Evolutionary conservation across 2,797 vertebrate species (phyloP).

Genomic region (Enoplosus armatus): DNA sequence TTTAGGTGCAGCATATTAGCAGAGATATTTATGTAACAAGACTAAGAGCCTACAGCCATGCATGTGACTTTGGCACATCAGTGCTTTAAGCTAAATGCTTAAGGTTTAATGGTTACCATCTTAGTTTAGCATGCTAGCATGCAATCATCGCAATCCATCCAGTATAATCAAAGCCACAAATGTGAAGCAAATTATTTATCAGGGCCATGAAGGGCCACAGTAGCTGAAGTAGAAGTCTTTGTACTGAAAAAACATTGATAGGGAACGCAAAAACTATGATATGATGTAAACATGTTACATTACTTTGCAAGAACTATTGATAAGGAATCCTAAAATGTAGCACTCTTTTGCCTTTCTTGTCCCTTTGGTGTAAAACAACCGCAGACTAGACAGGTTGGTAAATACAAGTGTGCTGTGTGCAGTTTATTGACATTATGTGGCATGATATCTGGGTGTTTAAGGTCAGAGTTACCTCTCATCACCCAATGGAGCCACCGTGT

Average conservation of each 20-base stretch:
- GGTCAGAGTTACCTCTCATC: conserved; percentile 20
- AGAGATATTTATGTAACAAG: not conserved
- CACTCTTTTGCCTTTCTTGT: not conserved
- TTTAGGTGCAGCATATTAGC: not conserved
- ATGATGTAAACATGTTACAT: not conserved
- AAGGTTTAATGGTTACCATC: not conserved
- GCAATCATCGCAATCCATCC: not conserved
- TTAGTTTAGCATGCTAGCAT: not conserved
- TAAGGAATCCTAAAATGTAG: not conserved
- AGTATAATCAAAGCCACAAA: not conserved
- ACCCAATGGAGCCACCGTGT: not conserved
- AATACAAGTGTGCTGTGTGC: conserved; percentile 29
- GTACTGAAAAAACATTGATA: not conserved
- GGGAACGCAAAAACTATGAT: not conserved
- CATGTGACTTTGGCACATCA: conserved; percentile 1
- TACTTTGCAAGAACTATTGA: not conserved
- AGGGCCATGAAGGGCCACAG: not conserved
- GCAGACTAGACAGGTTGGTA: conserved; percentile 34
- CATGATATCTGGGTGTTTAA: conserved; percentile 31
- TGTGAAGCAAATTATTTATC: not conserved
- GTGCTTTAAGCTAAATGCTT: not conserved
- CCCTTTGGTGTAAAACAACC: conserved; percentile 14
- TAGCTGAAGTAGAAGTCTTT: conserved; percentile 1
- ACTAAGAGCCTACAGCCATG: not conserved
- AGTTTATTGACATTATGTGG: conserved; percentile 49